A percentile compares a stretch with the other conserved stretches of the same genome.
Evolutionary conservation across 2,113 vertebrate genomes (phyloP).

Genomic region (Peromyscus californicus): DNA sequence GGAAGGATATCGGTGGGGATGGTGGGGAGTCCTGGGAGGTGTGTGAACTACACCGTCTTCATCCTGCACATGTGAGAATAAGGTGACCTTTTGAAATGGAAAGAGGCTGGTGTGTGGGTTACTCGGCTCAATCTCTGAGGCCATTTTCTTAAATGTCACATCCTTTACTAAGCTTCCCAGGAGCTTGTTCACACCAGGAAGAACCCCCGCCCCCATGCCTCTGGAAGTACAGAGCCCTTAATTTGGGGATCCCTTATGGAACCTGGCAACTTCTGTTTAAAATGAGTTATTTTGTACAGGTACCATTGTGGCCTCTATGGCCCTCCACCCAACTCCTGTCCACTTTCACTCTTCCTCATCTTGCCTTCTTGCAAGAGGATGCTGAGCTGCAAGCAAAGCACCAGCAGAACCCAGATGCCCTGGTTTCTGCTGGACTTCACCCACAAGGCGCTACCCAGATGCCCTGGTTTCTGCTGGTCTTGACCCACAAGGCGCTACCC

Average conservation of each 20-base stretch:
- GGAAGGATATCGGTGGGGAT: neutral
- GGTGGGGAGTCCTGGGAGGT: neutral
- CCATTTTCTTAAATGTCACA: slow-evolving; percentile 47
- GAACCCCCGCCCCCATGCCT: neutral
- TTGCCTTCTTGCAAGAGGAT: neutral
- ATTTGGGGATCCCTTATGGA: neutral
- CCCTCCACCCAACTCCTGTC: accelerated
- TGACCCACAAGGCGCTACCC: too few species aligned
- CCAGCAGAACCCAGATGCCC: neutral
- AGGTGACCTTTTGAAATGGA: slow-evolving; percentile 30
- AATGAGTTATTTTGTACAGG: neutral
- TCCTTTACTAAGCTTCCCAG: neutral
- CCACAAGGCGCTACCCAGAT: too few species aligned
- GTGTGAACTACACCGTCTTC: neutral
- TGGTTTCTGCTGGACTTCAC: neutral
- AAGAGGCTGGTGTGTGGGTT: neutral
- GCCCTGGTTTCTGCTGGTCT: too few species aligned
- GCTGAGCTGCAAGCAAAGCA: neutral
- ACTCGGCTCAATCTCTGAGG: neutral
- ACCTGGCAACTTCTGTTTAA: neutral
- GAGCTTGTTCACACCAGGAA: neutral
- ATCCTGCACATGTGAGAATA: neutral
- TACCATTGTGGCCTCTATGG: too few species aligned
- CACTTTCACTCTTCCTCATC: too few species aligned
- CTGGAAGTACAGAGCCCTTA: neutral